Evolutionary conservation across 1,140 invertebrate species (phyloP), one percentile per base, ranked within the genome.

Genomic region (Drosophila guanche): DNA sequence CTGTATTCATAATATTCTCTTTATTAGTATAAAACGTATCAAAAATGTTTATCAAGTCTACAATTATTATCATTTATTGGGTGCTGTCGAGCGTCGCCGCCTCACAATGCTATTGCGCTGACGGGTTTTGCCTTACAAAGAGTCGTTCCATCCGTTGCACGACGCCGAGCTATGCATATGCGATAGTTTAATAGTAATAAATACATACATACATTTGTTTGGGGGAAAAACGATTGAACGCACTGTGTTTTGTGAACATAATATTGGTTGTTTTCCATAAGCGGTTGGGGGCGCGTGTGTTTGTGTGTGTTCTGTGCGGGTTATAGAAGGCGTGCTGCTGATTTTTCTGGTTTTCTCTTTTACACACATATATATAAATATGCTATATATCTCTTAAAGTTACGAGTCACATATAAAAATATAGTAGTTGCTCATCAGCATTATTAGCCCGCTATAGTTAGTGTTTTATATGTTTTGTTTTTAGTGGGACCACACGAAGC

Each of bases 11-110:
- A 67, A 88, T 78, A 86, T 68, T 88, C 61, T 88, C 69, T 85
- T 86, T 86, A 88, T 86, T 86, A 88, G 83, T 88, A 88, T 88
- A 88, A 85, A 88, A 88, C 79, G 68, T 88, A 88, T 88, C 83
- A 88, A 88, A 88, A 88, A 79, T 88, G 65, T 88, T 88, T 68
- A 72, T 88, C 78, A 86, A 86, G 83, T 86, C 83, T 88, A 88
- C 80, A 79, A 83, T 81, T 88, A 81, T 85, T 83, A 83, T 88
- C 83, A 88, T 61, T 86, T 88, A 81, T 83, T 88, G 78, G 83
- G 68, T 72, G 69, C 63, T 61, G 62, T 56, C 63, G 76, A 77
- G 50, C 72, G 55, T 66, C 57, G 67, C 61, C 65, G 67, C 61
- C 65, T 70, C 69, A 57, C 47, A 53, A 61, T 66, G 52, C 67